Evolutionary conservation across 2,888 invertebrate species (phyloP), one percentile per base, ranked within the genome.

Genomic region (Acrobasis consociella): DNA sequence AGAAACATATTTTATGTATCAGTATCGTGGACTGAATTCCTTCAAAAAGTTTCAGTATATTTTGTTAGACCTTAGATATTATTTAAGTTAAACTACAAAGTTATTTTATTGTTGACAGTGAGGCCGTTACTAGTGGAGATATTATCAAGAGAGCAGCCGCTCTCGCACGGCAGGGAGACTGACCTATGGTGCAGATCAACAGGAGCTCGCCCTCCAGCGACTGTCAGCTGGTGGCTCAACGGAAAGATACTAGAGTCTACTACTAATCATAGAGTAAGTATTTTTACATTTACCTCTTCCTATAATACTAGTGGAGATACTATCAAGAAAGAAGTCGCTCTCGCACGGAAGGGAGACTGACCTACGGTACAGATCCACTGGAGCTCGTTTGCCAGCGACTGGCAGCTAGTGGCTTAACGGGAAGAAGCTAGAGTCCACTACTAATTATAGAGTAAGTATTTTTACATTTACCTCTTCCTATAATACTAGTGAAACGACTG

Each of bases 371-470:
- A 95, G 95, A 82, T 95, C 97, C 0, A 94, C 95, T 60, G 98
- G 98, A 13, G 97, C 98, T 5, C 91, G 97, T 66, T 97, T 98
- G 1, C 96, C 97, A 0, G 97, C 97, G 0, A 95, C 94, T 74
- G 94, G 98, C 66, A 95, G 96, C 0, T 98, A 97, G 97, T 97
- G 95, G 95, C 94, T 97, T 85, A 96, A 96, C 69, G 95, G 94
- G 42, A 94, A 94, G 69, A 94, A 94, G 69, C 81, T 97, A 58
- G 94, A 93, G 51, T 85, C 88, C 50, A 74, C 81, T 15, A 31
- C 31, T 22, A 22, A 22, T 22, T 3, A 22, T 22, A 22, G 22
- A 22, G 22, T 22, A 22, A 22, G 22, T 22, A 2, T 22, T 3
- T 1, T 22, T 22, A 2, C 22, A 22, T 22, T 22, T 22, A 22